Evolutionary conservation across 2,113 vertebrate genomes (phyloP).

Genomic region (Sclerurus mexicanus): DNA sequence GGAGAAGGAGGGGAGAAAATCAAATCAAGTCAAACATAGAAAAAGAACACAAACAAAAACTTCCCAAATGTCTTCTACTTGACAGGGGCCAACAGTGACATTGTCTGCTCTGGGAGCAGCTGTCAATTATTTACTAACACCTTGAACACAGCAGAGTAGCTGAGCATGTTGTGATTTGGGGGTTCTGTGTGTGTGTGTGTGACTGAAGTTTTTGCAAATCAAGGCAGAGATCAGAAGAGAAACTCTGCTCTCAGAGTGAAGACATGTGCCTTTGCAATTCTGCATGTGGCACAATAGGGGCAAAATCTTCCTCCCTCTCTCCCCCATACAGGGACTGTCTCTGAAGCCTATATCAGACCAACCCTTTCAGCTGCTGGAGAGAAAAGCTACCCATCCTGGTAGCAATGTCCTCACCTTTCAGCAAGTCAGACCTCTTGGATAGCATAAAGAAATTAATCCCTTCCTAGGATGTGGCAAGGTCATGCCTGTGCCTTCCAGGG

Average conservation of each 20-base stretch:
- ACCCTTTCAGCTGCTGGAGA: neutral
- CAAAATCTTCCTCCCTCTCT: neutral
- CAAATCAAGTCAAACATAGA: neutral
- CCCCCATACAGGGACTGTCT: neutral
- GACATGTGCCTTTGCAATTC: neutral
- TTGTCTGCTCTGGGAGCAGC: neutral
- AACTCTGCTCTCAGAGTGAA: neutral
- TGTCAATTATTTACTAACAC: slow-evolving; percentile 50
- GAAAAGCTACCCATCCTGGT: neutral
- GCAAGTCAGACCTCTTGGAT: neutral
- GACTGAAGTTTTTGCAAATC: neutral
- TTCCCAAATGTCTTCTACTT: slow-evolving; percentile 4
- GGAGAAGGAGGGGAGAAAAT: slow-evolving; percentile 2
- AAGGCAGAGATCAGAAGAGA: neutral
- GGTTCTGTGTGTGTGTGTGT: neutral
- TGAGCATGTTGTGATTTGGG: neutral
- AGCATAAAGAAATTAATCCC: neutral
- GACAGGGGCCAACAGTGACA: neutral
- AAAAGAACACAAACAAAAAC: slow-evolving; percentile 25
- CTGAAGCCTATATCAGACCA: neutral
- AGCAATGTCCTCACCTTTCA: neutral
- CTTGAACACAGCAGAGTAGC: neutral
- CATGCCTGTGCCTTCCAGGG: neutral
- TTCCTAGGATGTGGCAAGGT: neutral
- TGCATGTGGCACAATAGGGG: neutral